Conservation (phyloP, 1,140 invertebrate species). For the Drosophila pallidifrons region DNA sequence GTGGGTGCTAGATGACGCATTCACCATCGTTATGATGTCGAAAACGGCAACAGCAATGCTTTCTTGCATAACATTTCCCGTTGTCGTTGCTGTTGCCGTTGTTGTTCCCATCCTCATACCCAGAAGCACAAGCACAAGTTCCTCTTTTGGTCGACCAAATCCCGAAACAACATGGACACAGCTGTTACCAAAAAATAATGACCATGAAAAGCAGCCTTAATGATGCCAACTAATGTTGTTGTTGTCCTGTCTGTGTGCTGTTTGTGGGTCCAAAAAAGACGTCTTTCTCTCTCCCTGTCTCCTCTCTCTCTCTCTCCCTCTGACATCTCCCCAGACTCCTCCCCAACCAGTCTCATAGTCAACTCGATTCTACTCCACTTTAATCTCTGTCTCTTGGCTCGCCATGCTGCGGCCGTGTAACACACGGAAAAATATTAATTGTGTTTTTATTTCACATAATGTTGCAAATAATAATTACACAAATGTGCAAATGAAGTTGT, state of each 20-base stretch:
- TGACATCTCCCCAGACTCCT: neutral
- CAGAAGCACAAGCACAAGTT: slow-evolving; percentile 30
- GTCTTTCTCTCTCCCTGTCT: neutral
- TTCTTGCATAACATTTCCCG: slow-evolving; percentile 23
- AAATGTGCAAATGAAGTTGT: slow-evolving; percentile 85
- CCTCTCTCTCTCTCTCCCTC: no score
- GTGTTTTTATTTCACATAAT: slow-evolving; percentile 84
- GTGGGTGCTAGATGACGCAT: slow-evolving; percentile 79
- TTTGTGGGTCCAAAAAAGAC: slow-evolving; percentile 29
- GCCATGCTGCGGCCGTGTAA: slow-evolving; percentile 58
- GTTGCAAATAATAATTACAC: slow-evolving; percentile 84
- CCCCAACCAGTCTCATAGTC: slow-evolving; percentile 12
- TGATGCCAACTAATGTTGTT: slow-evolving; percentile 84
- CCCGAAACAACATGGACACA: slow-evolving; percentile 77
- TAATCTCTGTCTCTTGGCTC: neutral
- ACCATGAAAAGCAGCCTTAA: slow-evolving; percentile 85
- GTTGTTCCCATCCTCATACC: neutral
- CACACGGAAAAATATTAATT: slow-evolving; percentile 79
- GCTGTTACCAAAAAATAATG: slow-evolving; percentile 84
- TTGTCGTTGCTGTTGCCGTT: slow-evolving; percentile 17
- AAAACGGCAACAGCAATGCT: slow-evolving; percentile 34
- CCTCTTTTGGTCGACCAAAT: slow-evolving; percentile 63
- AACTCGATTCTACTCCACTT: neutral
- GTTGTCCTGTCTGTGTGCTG: slow-evolving; percentile 48
- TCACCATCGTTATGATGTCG: slow-evolving; percentile 74